Evolutionary conservation across 2,888 invertebrate species (phyloP).

Genomic region (Tetheella fluctuosa): DNA sequence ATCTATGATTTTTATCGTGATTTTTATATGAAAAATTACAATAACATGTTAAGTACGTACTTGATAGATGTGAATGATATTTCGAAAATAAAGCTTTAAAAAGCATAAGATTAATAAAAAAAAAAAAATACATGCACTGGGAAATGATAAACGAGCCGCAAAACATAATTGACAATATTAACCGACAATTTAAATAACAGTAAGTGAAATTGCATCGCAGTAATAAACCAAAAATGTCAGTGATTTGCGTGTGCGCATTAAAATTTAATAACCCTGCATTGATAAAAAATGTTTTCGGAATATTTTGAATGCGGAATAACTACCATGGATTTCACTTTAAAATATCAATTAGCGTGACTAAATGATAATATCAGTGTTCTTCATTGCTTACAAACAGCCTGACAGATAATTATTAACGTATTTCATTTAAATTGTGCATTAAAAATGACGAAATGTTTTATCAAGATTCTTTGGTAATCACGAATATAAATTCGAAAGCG

Average conservation of each 20-base stretch:
- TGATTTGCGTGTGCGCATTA: conserved; percentile 15
- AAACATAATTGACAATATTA: conserved; percentile 5
- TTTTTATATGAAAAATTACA: background rate
- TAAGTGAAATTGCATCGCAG: conserved; percentile 4
- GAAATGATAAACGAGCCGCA: conserved; percentile 1
- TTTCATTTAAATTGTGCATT: background rate
- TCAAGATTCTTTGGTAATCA: background rate
- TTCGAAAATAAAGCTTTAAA: no score
- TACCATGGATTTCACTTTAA: conserved; percentile 16
- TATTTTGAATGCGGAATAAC: conserved; percentile 2
- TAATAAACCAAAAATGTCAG: conserved; percentile 10
- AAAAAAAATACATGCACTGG: background rate
- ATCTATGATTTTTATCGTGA: background rate
- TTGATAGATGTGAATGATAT: no score
- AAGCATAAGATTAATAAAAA: background rate
- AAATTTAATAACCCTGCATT: conserved; percentile 21
- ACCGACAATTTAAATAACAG: background rate
- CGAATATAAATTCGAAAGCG: no score
- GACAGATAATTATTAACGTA: conserved; percentile 2
- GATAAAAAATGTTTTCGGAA: background rate
- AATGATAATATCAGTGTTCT: conserved; percentile 30
- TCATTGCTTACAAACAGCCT: background rate
- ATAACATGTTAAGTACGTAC: no score
- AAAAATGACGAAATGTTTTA: background rate
- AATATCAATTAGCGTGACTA: conserved; percentile 37